Evolutionary conservation across 2,113 vertebrate species (phyloP).

Genomic region (Stictonetta naevosa): DNA sequence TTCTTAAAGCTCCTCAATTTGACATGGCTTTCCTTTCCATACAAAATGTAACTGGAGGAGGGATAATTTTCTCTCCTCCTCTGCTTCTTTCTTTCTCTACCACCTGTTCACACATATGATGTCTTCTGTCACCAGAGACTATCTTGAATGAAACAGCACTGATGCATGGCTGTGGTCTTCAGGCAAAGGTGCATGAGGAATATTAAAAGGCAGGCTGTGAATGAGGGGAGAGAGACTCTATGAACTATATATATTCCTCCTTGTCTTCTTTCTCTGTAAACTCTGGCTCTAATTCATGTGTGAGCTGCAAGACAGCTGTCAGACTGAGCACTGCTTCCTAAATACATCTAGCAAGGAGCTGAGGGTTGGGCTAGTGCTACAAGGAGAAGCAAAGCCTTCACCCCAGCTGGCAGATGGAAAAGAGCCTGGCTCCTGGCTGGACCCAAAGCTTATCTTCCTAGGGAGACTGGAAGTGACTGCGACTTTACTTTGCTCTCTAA

Average conservation of each 20-base stretch:
- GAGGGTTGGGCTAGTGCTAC: background rate
- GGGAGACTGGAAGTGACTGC: background rate
- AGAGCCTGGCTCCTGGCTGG: background rate
- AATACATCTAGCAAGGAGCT: background rate
- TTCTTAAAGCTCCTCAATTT: conserved; percentile 45
- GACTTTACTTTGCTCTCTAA: background rate
- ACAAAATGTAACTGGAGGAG: conserved; percentile 35
- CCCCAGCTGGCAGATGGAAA: background rate
- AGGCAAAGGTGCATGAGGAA: conserved; percentile 1
- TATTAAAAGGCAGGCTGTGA: background rate
- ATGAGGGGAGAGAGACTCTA: background rate
- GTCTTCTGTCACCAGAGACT: conserved; percentile 17
- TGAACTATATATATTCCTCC: background rate
- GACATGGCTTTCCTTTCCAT: conserved; percentile 15
- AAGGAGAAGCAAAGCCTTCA: conserved; percentile 10
- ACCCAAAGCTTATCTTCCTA: background rate
- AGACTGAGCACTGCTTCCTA: conserved; percentile 9
- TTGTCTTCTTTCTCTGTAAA: conserved; percentile 20
- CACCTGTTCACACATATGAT: conserved; percentile 42
- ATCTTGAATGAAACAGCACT: background rate
- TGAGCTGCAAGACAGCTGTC: conserved; percentile 32
- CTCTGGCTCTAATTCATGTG: background rate
- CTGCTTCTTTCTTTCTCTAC: conserved; percentile 43
- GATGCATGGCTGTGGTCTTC: background rate
- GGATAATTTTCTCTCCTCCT: conserved; percentile 52